phyloP scores from a whole-genome alignment of 2,888 invertebrate genomes.

The Shargacucullia verbasci region DNA sequence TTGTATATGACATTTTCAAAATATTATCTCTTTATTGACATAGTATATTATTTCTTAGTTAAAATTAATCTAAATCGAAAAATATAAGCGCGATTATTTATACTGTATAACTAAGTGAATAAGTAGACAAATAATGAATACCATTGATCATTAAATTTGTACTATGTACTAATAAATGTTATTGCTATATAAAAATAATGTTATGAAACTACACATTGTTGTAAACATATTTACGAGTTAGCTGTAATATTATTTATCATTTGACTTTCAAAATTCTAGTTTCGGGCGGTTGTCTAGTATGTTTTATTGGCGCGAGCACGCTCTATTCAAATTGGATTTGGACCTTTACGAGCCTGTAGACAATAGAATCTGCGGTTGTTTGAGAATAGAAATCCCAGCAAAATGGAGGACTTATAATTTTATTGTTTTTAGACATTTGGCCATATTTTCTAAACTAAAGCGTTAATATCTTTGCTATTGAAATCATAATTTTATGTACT shows the following conservation, averaged over 20 bases:
- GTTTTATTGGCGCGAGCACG: too few species aligned
- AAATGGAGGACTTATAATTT: too few species aligned
- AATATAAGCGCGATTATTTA: conserved; percentile 47
- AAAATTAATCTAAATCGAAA: conserved; percentile 45
- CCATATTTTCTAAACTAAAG: too few species aligned
- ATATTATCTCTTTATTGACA: conserved; percentile 34
- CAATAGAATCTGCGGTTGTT: too few species aligned
- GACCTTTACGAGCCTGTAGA: too few species aligned
- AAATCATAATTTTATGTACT: too few species aligned
- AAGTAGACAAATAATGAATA: conserved; percentile 25
- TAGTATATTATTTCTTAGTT: conserved; percentile 27
- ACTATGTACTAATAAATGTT: conserved; percentile 46
- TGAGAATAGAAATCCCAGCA: too few species aligned
- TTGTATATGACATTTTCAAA: conserved; percentile 21
- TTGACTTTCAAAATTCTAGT: conserved; percentile 3
- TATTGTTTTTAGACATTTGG: too few species aligned
- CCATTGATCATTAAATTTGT: conserved; percentile 42
- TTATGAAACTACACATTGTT: conserved; percentile 7
- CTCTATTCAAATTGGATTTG: too few species aligned
- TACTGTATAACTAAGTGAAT: conserved; percentile 2
- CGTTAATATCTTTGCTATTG: too few species aligned
- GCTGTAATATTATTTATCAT: conserved; percentile 5
- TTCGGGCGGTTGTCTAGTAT: not conserved
- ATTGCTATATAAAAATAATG: conserved; percentile 27
- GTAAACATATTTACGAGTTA: too few species aligned